Base-by-base conservation (phyloP, 2,888 invertebrate species). In the Callimorpha dominula region DNA sequence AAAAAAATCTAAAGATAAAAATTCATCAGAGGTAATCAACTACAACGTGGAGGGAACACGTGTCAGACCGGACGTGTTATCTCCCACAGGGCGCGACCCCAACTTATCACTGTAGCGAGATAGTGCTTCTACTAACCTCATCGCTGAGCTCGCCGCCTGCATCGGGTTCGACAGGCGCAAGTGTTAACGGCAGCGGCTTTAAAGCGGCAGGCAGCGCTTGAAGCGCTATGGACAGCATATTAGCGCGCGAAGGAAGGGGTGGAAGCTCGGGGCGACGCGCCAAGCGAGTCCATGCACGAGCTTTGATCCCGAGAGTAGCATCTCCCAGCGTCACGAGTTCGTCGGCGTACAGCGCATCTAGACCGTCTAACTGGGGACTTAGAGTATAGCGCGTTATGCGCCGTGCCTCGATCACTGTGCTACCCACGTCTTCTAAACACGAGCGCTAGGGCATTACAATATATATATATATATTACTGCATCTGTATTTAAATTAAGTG, bases 381-480 rank as follows among this genome's bases (percentile, higher is more conserved):
- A 89, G 84, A 80, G 89, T 71, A 87, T 91, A 90, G 73, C 92
- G 90, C 77, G 88, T 74, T 71, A 89, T 81, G 75, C 93, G 90
- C 66, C 91, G 90, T 76, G 88, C 86, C 73, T 64, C 46, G 71
- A 72, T 73, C 42, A 68, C 84, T 46, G 57, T 11, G 7, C 4
- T 78, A 52, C 65, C 72, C 60, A 57, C 80, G 72, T 81, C 81
- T 64, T 8, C 67, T 57, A n/a, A 60, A 78, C 87, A 87, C 31
- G 67, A 43, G 5, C 67, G 72, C 85, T 89, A 78, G 2, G 43
- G 5, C 4, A 67, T 14, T 42, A 66, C 12, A 46, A 31, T 54
- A n/a, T 54, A n/a, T n/a, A 31, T 54, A n/a, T 54, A n/a, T n/a
- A 54, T 54, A 52, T 7, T 52, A 52, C 12, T 14, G 52, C 1